Conservation (phyloP, 2,797 vertebrate genomes). For the Clarias pachynema region DNA sequence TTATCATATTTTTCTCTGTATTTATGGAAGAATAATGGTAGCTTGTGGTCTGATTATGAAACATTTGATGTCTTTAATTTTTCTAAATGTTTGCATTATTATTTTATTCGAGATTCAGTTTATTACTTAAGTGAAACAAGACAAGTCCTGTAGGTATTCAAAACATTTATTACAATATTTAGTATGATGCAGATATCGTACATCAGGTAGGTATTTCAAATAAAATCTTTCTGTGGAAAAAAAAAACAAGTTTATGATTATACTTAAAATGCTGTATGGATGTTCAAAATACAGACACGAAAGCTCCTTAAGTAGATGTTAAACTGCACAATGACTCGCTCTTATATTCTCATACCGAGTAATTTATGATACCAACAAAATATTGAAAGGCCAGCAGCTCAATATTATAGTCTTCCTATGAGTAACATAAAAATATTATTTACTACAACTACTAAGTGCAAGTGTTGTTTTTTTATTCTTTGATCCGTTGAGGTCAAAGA, state of each 20-base stretch:
- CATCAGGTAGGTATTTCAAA: constrained; percentile 16
- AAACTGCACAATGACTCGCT: not conserved
- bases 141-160: not conserved
- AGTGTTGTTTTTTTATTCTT: not conserved
- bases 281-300: constrained; percentile 21
- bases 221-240: not conserved
- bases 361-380: constrained; percentile 4
- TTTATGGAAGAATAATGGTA: not conserved
- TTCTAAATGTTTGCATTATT: not conserved
- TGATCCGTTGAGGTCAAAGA: not conserved
- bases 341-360: not conserved
- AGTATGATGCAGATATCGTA: constrained; percentile 23
- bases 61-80: not conserved
- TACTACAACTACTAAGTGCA: not conserved
- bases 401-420: not conserved
- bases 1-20: not conserved
- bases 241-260: constrained; percentile 11
- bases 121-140: not conserved
- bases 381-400: not conserved
- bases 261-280: constrained; percentile 11
- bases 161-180: constrained; percentile 46
- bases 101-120: not conserved
- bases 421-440: constrained; percentile 6
- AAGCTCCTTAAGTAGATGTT: not conserved
- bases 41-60: not conserved